These are phyloP conservation scores for Emys orbicularis DNA, from an alignment of 2,797 vertebrate species.

Conservation along the genomic window DNA sequence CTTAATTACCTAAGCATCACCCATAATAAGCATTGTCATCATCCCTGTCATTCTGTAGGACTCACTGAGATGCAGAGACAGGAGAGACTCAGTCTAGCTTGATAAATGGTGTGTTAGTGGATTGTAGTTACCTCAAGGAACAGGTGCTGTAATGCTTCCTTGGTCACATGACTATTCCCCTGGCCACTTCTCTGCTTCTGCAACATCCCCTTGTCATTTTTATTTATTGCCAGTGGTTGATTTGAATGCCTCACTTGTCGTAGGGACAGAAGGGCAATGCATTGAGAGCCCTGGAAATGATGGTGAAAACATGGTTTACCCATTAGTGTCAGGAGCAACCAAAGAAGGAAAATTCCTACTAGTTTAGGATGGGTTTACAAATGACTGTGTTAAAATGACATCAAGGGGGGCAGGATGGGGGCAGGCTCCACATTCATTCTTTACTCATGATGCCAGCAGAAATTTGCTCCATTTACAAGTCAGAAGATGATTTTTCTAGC, in stretches of 20 bases:
- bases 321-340: conserved; percentile 61
- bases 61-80: conserved; percentile 45
- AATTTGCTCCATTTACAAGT: conserved; percentile 57
- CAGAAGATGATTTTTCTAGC: not conserved
- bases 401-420: conserved; percentile 13
- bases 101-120: conserved; percentile 62
- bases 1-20: conserved; percentile 25
- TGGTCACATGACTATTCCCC: conserved; percentile 47
- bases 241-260: conserved; percentile 30
- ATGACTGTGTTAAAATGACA: conserved; percentile 38
- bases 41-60: conserved; percentile 17
- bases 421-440: not conserved
- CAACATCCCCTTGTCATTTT: conserved; percentile 65
- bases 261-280: conserved; percentile 43
- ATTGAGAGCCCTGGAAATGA: conserved; percentile 49
- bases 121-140: conserved; percentile 42
- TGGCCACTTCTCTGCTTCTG: conserved; percentile 45
- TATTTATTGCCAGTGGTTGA: conserved; percentile 71
- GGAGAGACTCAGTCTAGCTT: conserved; percentile 54
- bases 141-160: conserved; percentile 40
- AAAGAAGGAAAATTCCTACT: conserved; percentile 66
- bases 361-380: conserved; percentile 60
- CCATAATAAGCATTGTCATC: conserved; percentile 22
- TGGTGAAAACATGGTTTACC: conserved; percentile 63
- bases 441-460: conserved; percentile 30